Evolutionary conservation across 2,888 invertebrate genomes (phyloP), one percentile per base, ranked within the genome.

Genomic region (Apamea crenata): DNA sequence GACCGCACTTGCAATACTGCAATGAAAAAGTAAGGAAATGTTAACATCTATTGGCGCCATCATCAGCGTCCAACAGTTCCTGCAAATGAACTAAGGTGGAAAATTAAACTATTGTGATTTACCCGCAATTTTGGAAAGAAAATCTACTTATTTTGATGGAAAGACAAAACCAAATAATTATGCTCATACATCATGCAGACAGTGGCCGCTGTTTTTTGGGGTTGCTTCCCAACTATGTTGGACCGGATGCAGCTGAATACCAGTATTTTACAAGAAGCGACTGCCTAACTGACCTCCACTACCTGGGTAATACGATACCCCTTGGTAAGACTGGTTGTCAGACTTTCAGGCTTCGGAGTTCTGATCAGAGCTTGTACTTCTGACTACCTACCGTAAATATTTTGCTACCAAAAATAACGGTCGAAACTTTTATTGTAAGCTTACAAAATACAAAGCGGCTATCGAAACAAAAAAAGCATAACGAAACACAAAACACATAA

Each of bases 1-100:
- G 85, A 80, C 80, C 94, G 91, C 29, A 90, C 76, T 82, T 88
- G 91, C 36, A 91, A 65, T 66, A 83, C 94, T 94, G 77, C 78
- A 89, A 86, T 44, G 44, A 72, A 83, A 44, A 40, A 59, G 65
- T 40, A 2, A 47, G 8, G 1, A 32, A 36, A 53, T 36, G 1
- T 44, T 36, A 73, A 50, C 8, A 50, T n/a, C n/a, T n/a, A n/a
- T n/a, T n/a, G n/a, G n/a, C n/a, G n/a, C n/a, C n/a, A n/a, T n/a
- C n/a, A n/a, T n/a, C n/a, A n/a, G n/a, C n/a, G n/a, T n/a, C n/a
- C n/a, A n/a, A n/a, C n/a, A n/a, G n/a, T n/a, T n/a, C n/a, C n/a
- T n/a, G n/a, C n/a, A n/a, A 18, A 25, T 21, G 4, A 50, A 75
- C 10, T 29, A 14, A 21, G 7, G 6, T 61, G 4, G 18, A 29